Conservation (phyloP, 2,797 vertebrate species). For the Phataginus tetradactyla region DNA sequence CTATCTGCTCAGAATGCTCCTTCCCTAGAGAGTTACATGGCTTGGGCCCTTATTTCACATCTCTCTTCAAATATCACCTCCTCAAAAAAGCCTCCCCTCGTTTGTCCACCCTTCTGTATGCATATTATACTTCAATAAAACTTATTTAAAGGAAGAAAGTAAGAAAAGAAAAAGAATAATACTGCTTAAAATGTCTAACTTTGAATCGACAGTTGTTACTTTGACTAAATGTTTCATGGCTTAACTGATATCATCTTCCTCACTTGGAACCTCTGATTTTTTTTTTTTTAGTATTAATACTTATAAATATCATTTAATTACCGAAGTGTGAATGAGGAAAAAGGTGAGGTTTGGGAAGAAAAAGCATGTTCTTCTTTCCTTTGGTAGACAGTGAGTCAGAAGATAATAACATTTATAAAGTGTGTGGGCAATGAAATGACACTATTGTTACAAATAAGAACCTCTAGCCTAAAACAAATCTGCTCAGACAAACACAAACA, state of each 20-base stretch:
- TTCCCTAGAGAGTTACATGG: not conserved
- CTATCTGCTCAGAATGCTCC: not conserved
- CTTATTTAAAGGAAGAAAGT: not conserved
- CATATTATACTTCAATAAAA: not conserved
- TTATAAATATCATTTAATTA: constrained; percentile 1
- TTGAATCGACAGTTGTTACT: not conserved
- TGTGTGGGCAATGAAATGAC: not conserved
- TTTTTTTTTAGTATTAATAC: not conserved
- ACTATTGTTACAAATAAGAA: not conserved
- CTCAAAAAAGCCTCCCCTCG: not conserved
- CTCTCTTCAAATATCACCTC: not conserved
- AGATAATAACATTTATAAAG: not conserved
- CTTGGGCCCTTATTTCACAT: not conserved
- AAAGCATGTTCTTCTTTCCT: not conserved
- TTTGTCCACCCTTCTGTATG: not conserved
- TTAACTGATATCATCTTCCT: not conserved
- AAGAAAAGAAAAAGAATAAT: not conserved
- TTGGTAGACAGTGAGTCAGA: not conserved
- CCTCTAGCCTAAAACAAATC: not conserved
- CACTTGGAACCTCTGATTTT: not conserved
- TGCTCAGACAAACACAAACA: not conserved
- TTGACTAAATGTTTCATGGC: not conserved
- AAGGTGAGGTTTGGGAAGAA: not conserved
- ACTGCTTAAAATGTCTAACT: constrained; percentile 1
- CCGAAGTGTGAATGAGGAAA: not conserved